These are phyloP conservation scores for Abrostola triplasia DNA, from an alignment of 2,888 invertebrate species.

Conservation along the genomic window DNA sequence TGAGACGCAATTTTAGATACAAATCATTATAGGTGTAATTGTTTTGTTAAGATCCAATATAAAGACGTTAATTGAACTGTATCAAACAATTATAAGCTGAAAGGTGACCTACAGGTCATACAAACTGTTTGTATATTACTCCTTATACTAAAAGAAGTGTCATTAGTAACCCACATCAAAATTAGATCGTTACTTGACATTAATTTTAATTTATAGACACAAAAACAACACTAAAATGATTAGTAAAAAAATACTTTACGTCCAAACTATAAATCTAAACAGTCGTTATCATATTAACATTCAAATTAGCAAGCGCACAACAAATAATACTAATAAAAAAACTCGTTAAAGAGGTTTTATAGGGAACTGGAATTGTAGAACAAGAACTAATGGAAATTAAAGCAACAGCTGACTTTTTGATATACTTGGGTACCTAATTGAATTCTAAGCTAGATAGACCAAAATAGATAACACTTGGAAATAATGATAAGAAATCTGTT, in stretches of 20 bases:
- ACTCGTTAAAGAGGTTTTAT: constrained; percentile 7
- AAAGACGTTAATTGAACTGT: too few relatives aligned
- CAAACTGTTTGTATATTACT: too few relatives aligned
- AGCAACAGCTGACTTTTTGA: constrained; percentile 10
- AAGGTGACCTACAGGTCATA: too few relatives aligned
- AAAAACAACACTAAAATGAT: constrained; percentile 42
- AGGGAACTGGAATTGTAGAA: constrained; percentile 21
- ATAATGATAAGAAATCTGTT: too few relatives aligned
- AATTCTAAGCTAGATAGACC: background rate
- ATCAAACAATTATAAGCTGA: too few relatives aligned
- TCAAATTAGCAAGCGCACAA: constrained; percentile 33
- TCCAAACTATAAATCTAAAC: constrained; percentile 50
- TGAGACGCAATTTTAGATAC: too few relatives aligned
- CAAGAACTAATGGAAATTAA: constrained; percentile 13
- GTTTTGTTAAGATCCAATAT: too few relatives aligned
- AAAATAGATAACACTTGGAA: too few relatives aligned
- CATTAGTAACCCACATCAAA: constrained; percentile 27
- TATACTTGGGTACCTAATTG: constrained; percentile 1
- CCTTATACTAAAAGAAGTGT: background rate
- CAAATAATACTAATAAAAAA: constrained; percentile 24
- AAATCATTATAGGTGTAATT: too few relatives aligned
- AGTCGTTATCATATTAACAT: constrained; percentile 46
- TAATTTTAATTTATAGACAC: constrained; percentile 30
- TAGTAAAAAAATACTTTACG: constrained; percentile 30
- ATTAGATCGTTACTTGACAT: constrained; percentile 17